A percentile compares a stretch with the other conserved stretches of the same genome.
Evolutionary conservation across 2,797 vertebrate genomes (phyloP).

Genomic region (Fistularia tabacaria): DNA sequence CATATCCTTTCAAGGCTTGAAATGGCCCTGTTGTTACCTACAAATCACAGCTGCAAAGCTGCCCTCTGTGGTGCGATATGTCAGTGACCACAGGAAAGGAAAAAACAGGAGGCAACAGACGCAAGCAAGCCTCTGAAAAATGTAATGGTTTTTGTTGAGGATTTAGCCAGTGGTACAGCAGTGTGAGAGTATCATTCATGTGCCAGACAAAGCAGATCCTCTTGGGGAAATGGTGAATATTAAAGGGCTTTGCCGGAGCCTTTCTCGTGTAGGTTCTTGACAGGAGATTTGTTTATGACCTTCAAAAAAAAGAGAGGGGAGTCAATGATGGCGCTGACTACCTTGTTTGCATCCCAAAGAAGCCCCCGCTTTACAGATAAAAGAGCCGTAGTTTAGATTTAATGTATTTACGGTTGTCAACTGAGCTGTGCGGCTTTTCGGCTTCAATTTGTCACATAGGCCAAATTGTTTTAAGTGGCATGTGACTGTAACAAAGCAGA

Average conservation of each 20-base stretch:
- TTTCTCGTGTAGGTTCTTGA: constrained; percentile 49
- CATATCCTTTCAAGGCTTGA: constrained; percentile 61
- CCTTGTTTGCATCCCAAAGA: constrained; percentile 54
- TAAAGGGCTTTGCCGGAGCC: constrained; percentile 57
- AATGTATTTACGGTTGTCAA: constrained; percentile 23
- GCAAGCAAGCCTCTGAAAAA: constrained; percentile 55
- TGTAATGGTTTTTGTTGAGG: constrained; percentile 58
- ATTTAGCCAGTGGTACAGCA: constrained; percentile 54
- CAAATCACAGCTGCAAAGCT: constrained; percentile 70
- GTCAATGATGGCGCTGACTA: constrained; percentile 48
- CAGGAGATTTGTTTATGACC: constrained; percentile 72
- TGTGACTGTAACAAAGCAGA: constrained; percentile 15
- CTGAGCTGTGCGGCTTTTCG: constrained; percentile 4
- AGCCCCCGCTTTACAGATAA: constrained; percentile 5
- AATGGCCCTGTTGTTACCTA: constrained; percentile 71
- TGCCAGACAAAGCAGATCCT: constrained; percentile 53
- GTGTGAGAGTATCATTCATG: constrained; percentile 46
- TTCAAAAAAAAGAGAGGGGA: constrained; percentile 51
- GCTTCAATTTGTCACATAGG: constrained; percentile 26
- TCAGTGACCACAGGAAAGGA: constrained; percentile 48
- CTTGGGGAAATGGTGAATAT: constrained; percentile 65
- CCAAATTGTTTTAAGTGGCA: constrained; percentile 21
- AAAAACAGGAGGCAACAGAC: constrained; percentile 48
- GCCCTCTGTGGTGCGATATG: constrained; percentile 52
- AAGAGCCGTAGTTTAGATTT: constrained; percentile 15